A percentile compares a stretch with the other conserved stretches of the same genome.
These are phyloP conservation scores for Coptodon rendalli DNA, from an alignment of 2,113 vertebrate species.

Conservation along the genomic window DNA sequence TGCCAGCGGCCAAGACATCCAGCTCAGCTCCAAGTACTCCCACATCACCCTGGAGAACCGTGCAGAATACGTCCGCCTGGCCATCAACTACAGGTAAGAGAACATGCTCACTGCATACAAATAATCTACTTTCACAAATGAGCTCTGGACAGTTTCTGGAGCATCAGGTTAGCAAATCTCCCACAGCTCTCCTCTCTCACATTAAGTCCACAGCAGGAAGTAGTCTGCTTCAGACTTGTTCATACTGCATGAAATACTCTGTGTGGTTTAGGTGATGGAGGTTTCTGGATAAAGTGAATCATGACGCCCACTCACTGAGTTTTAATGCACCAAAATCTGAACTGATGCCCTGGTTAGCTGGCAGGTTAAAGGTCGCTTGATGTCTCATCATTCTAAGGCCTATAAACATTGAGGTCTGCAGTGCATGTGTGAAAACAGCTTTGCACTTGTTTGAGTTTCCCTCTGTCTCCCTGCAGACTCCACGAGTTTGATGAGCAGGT, in stretches of 20 bases:
- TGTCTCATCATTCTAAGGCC: background rate
- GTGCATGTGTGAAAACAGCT: background rate
- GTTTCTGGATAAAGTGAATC: background rate
- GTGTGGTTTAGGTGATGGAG: background rate
- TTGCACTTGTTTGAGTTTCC: background rate
- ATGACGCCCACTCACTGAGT: background rate
- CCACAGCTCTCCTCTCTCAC: background rate
- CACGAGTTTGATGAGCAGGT: conserved; percentile 99
- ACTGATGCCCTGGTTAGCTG: background rate
- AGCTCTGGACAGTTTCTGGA: background rate
- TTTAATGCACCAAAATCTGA: background rate
- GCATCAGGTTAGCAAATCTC: background rate
- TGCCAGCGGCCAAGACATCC: conserved; percentile 94
- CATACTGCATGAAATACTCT: background rate
- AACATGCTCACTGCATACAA: background rate
- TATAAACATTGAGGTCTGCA: background rate
- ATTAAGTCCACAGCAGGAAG: background rate
- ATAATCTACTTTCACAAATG: background rate
- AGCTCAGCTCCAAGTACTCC: conserved; percentile 91
- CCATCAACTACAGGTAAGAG: conserved; percentile 92
- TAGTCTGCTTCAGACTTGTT: background rate
- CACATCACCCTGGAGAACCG: conserved; percentile 96
- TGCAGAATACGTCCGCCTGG: conserved; percentile 90
- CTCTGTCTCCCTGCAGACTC: conserved; percentile 70
- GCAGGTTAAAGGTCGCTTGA: background rate